A percentile compares a stretch with the other conserved stretches of the same genome.
These are phyloP conservation scores for Meiosimyza decipiens DNA, from an alignment of 2,888 invertebrate species.

Conservation along the genomic window DNA sequence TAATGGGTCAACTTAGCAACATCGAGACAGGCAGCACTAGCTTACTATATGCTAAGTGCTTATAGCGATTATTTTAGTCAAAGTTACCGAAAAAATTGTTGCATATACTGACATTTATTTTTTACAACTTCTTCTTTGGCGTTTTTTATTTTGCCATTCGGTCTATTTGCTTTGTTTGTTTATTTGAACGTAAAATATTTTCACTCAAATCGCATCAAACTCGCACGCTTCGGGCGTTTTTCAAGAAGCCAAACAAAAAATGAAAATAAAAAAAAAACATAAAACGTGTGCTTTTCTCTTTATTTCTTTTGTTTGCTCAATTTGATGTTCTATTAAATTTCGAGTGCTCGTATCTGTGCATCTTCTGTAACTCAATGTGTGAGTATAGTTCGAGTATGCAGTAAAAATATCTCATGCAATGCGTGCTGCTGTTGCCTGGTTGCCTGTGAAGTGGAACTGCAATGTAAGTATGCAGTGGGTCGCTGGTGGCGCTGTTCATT, in stretches of 20 bases:
- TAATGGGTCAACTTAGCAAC: too few relatives aligned
- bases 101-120: background rate
- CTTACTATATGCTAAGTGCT: too few relatives aligned
- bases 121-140: background rate
- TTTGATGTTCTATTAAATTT: conserved; percentile 24
- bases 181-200: background rate
- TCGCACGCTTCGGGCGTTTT: conserved; percentile 1
- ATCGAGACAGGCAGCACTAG: too few relatives aligned
- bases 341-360: background rate
- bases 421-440: too few relatives aligned
- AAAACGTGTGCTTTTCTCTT: too few relatives aligned
- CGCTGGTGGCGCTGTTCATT: too few relatives aligned
- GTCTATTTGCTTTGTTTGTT: background rate
- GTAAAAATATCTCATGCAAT: too few relatives aligned
- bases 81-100: background rate
- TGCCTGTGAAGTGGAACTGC: too few relatives aligned
- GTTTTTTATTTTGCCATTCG: background rate
- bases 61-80: too few relatives aligned
- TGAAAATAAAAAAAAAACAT: background rate
- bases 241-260: conserved; percentile 2
- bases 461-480: too few relatives aligned
- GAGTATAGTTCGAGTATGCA: too few relatives aligned
- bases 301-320: conserved; percentile 8
- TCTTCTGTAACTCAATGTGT: background rate
- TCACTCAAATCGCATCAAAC: background rate